phyloP scores from a whole-genome alignment of 1,140 invertebrate genomes.

The Thaumetopoea pityocampa region DNA sequence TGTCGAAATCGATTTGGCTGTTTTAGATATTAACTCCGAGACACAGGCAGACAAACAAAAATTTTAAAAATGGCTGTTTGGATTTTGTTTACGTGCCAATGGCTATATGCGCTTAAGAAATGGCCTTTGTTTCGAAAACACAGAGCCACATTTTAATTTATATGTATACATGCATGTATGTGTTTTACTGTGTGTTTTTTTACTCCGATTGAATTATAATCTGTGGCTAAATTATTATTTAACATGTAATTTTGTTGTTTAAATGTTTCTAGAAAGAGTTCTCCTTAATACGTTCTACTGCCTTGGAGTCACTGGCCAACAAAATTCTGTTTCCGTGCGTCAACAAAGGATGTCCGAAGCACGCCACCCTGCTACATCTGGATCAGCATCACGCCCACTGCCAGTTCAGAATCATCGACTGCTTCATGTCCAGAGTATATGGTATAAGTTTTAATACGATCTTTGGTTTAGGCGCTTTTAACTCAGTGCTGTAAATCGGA shows the following conservation, averaged over 20 bases:
- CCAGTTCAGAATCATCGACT: conserved; percentile 63
- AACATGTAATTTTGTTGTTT: background rate
- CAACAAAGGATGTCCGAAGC: conserved; percentile 58
- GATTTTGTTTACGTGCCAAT: too few species aligned
- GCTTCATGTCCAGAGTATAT: conserved; percentile 72
- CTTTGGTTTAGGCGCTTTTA: background rate
- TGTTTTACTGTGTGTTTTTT: too few species aligned
- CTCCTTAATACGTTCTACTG: conserved; percentile 52
- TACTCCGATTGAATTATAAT: conserved; percentile 2
- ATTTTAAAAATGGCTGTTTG: too few species aligned
- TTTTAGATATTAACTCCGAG: too few species aligned
- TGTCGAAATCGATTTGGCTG: too few species aligned
- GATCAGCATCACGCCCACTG: conserved; percentile 61
- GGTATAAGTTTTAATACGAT: conserved; percentile 35
- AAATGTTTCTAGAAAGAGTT: conserved; percentile 67
- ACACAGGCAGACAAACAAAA: too few species aligned
- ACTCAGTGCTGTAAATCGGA: too few species aligned
- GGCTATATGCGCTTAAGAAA: too few species aligned
- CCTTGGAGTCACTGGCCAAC: conserved; percentile 65
- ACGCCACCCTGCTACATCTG: conserved; percentile 48
- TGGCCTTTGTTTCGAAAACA: too few species aligned
- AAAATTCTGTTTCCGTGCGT: conserved; percentile 71
- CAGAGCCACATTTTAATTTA: too few species aligned
- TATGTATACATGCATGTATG: too few species aligned
- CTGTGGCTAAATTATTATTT: background rate